Conservation (phyloP, 2,888 invertebrate genomes). For the Timema cristinae region DNA sequence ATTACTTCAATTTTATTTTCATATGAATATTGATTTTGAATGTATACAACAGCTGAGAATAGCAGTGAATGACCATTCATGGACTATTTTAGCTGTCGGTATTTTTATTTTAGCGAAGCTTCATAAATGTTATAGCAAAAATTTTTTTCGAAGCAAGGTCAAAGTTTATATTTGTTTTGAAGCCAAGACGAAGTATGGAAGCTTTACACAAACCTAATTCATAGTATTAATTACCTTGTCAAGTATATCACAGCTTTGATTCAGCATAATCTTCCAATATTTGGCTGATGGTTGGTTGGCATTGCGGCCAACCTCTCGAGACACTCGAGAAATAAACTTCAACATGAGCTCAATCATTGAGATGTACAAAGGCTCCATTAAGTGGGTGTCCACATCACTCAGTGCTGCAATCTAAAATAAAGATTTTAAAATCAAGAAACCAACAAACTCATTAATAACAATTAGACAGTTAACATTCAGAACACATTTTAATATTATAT, state of each 20-base stretch:
- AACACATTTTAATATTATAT: no score
- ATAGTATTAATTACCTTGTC: conserved; percentile 56
- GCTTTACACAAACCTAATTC: no score
- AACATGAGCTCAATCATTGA: conserved; percentile 64
- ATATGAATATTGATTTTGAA: no score
- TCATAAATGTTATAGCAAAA: no score
- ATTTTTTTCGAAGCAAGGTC: no score
- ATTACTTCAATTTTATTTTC: no score
- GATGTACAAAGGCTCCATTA: conserved; percentile 62
- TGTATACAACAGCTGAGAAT: no score
- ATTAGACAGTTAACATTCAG: background rate
- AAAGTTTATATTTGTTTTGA: no score
- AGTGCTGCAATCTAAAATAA: conserved; percentile 47
- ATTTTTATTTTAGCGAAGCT: no score
- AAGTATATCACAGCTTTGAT: conserved; percentile 72
- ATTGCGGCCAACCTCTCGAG: conserved; percentile 58
- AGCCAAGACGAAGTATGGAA: no score
- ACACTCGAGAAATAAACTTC: conserved; percentile 61
- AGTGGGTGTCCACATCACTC: conserved; percentile 45
- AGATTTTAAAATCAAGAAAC: background rate
- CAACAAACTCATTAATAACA: conserved; percentile 14
- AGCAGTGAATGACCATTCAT: no score
- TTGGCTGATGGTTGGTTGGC: conserved; percentile 55
- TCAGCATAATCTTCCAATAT: conserved; percentile 79
- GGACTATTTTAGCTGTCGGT: no score